Evolutionary conservation across 2,797 vertebrate genomes (phyloP).

Genomic region (Rhynchotus rufescens): DNA sequence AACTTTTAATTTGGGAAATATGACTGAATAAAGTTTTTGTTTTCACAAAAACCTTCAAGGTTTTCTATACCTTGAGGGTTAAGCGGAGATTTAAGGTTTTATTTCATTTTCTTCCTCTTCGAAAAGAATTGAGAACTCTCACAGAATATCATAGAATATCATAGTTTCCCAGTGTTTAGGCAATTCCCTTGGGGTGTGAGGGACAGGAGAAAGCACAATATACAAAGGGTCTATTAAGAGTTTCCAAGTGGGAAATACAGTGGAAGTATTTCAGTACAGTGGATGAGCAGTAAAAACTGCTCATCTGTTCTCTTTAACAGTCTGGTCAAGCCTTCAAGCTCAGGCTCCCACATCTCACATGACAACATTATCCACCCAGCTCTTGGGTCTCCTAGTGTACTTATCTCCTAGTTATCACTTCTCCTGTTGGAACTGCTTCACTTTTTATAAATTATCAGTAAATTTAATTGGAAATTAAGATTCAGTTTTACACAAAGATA

Average conservation of each 20-base stretch:
- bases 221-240: background rate
- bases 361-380: background rate
- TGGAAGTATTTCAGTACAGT: no score
- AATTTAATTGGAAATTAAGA: background rate
- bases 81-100: background rate
- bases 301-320: background rate
- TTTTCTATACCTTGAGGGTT: background rate
- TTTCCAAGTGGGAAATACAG: background rate
- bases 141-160: background rate
- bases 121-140: background rate
- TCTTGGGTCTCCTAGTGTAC: background rate
- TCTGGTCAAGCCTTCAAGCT: background rate
- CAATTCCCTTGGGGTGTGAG: accelerated
- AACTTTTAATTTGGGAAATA: background rate
- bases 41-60: background rate
- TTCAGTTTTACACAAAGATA: background rate
- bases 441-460: background rate
- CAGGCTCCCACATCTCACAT: background rate
- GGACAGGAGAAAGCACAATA: background rate
- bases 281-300: no score
- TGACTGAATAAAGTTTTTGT: accelerated
- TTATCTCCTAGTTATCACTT: background rate
- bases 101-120: background rate
- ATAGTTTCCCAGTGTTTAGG: background rate
- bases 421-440: background rate